Evolutionary conservation across 2,113 vertebrate genomes (phyloP).

Genomic region (Pseudolaguvia tuberculata): DNA sequence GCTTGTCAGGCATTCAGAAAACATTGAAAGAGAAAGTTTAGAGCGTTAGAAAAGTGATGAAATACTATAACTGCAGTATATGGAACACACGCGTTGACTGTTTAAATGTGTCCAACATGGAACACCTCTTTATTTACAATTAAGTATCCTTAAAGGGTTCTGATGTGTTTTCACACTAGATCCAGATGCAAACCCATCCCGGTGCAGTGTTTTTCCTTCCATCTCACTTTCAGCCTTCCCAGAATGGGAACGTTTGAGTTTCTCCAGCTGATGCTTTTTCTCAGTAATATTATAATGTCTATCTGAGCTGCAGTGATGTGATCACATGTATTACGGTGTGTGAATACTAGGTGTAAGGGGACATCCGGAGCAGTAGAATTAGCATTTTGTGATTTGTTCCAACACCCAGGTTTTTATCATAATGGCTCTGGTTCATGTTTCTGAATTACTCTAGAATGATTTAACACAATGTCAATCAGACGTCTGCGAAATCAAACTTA

Average conservation of each 20-base stretch:
- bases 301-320: conserved; percentile 68
- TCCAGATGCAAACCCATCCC: conserved; percentile 81
- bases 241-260: conserved; percentile 62
- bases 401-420: background rate
- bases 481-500: no score
- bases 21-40: background rate
- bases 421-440: background rate
- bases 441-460: no score
- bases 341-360: no score
- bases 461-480: no score
- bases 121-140: background rate
- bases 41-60: background rate
- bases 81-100: background rate
- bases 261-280: conserved; percentile 72
- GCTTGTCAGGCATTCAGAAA: no score
- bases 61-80: background rate
- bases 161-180: no score
- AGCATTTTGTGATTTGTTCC: background rate
- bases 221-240: conserved; percentile 52
- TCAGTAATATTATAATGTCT: conserved; percentile 64
- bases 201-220: conserved; percentile 71
- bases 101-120: background rate
- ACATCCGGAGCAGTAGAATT: no score
- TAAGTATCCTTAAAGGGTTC: background rate
- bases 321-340: no score